Percentiles rank a stretch among this genome's conserved stretches.
Evolutionary conservation across 2,888 invertebrate species (phyloP).

Genomic region (Apoda limacodes): DNA sequence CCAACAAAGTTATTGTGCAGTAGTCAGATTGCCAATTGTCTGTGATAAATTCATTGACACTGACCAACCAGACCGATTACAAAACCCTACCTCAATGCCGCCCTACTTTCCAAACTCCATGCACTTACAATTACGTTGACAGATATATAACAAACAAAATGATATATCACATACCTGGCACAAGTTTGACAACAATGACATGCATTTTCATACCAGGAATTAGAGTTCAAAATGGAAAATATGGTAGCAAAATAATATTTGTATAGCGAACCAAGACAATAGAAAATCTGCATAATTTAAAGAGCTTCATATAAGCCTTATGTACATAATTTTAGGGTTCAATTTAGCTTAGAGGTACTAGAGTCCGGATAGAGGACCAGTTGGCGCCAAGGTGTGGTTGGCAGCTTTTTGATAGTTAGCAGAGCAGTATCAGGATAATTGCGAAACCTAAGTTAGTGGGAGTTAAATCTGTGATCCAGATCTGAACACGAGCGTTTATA

Average conservation of each 20-base stretch:
- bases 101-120: slow-evolving; percentile 57
- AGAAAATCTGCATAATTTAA: no score
- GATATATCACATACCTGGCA: slow-evolving; percentile 39
- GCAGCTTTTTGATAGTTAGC: slow-evolving; percentile 30
- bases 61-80: slow-evolving; percentile 54
- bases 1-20: no score
- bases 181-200: no score
- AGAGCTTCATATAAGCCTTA: no score
- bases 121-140: slow-evolving; percentile 49
- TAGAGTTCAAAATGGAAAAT: slow-evolving; percentile 27
- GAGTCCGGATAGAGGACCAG: slow-evolving; percentile 30
- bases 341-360: slow-evolving; percentile 14
- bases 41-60: slow-evolving; percentile 62
- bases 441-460: no score
- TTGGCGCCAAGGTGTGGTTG: slow-evolving; percentile 30
- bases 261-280: no score
- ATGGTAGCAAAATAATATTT: slow-evolving; percentile 18
- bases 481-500: no score
- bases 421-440: slow-evolving; percentile 27
- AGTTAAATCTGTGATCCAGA: no score
- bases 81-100: slow-evolving; percentile 63
- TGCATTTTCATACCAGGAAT: no score
- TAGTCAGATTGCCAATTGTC: no score
- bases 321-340: slow-evolving; percentile 12
- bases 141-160: slow-evolving; percentile 42